Evolutionary conservation across 92 coral and sea anemone species (phyloP).

Genomic region (Siderastrea radians): DNA sequence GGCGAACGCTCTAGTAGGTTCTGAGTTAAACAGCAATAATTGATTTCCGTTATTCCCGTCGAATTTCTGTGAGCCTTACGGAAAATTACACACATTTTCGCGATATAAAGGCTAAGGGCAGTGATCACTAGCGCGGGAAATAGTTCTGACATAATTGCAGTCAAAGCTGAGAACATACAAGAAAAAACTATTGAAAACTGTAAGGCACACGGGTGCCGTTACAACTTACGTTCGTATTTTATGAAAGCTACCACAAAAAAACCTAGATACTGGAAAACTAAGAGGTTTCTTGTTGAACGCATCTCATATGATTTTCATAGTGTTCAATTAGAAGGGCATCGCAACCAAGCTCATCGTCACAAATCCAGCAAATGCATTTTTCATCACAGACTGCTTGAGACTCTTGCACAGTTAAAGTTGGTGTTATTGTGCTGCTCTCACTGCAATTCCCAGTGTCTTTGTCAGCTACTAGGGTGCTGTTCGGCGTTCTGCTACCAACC

Average conservation of each 20-base stretch:
- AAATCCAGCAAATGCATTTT: not conserved
- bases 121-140: not conserved
- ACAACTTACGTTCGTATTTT: not conserved
- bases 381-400: not conserved
- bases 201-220: not conserved
- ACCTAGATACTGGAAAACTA: too few relatives aligned
- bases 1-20: constrained; percentile 27
- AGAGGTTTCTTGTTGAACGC: too few relatives aligned
- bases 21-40: constrained; percentile 7
- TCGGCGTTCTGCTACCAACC: too few relatives aligned
- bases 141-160: not conserved
- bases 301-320: too few relatives aligned
- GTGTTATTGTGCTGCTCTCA: too few relatives aligned
- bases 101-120: not conserved
- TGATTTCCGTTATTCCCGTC: constrained; percentile 17
- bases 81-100: not conserved
- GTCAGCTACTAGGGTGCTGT: too few relatives aligned
- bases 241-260: too few relatives aligned
- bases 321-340: too few relatives aligned
- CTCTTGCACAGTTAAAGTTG: too few relatives aligned
- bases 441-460: too few relatives aligned
- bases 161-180: not conserved
- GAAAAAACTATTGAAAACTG: not conserved
- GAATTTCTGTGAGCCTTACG: not conserved
- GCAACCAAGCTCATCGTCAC: not conserved